Conservation (phyloP, 2,113 vertebrate genomes). For the Chrysemys picta region DNA sequence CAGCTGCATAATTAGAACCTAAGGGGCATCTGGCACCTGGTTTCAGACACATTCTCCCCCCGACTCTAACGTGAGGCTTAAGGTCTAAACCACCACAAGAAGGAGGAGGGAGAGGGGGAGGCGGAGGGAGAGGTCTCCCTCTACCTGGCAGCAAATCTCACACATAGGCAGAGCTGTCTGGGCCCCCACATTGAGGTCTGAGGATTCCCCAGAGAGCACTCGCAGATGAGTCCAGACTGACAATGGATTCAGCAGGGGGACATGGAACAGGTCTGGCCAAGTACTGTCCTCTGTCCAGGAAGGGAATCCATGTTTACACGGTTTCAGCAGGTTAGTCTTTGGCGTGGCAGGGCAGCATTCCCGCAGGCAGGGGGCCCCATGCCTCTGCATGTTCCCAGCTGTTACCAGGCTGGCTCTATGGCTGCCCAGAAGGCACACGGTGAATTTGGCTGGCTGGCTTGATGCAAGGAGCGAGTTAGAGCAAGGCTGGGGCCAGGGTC, state of each 20-base stretch:
- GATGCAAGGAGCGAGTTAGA: accelerated
- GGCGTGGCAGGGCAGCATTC: background rate
- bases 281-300: background rate
- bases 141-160: background rate
- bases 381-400: background rate
- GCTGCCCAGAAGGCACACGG: background rate
- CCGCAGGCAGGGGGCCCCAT: background rate
- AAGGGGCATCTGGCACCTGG: background rate
- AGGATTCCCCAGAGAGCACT: background rate
- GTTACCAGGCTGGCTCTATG: background rate
- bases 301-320: background rate
- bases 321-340: background rate
- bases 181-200: background rate
- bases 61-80: background rate
- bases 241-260: background rate
- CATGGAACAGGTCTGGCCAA: background rate
- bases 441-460: background rate
- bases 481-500: accelerated
- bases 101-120: too few species aligned
- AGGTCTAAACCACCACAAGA: background rate
- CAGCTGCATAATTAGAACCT: background rate
- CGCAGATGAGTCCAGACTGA: background rate
- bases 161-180: background rate
- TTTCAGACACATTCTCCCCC: background rate
- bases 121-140: background rate